These are phyloP conservation scores for Antechinus flavipes DNA, from an alignment of 2,113 vertebrate species.

Conservation along the genomic window DNA sequence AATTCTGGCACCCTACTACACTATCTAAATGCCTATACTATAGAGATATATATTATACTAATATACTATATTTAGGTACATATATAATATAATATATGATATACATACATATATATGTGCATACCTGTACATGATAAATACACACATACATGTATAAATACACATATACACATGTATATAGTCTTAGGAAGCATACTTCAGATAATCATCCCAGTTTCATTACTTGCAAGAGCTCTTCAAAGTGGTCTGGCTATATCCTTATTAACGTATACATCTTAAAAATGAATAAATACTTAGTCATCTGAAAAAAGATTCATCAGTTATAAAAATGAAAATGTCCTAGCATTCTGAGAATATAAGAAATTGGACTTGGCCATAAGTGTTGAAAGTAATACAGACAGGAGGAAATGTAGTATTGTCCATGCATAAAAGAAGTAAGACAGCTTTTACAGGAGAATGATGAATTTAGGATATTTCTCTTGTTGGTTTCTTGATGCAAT, in stretches of 20 bases:
- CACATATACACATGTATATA: background rate
- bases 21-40: background rate
- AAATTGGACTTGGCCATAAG: background rate
- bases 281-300: background rate
- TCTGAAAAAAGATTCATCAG: background rate
- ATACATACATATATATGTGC: background rate
- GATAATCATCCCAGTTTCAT: background rate
- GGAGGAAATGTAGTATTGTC: background rate
- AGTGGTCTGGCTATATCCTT: background rate
- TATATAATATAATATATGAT: background rate
- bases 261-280: background rate
- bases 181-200: background rate
- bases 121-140: too few relatives aligned
- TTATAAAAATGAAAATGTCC: background rate
- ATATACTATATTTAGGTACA: background rate
- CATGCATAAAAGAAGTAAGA: background rate
- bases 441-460: background rate
- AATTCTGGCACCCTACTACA: background rate
- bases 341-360: background rate
- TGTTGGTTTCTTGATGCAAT: background rate
- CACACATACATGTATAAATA: background rate
- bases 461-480: background rate
- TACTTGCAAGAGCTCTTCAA: background rate
- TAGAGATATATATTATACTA: background rate
- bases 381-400: background rate